A percentile compares a stretch with the other conserved stretches of the same genome.
Conservation (phyloP, 2,888 invertebrate species). For the Pseudococcus jackbeardsleyi region DNA sequence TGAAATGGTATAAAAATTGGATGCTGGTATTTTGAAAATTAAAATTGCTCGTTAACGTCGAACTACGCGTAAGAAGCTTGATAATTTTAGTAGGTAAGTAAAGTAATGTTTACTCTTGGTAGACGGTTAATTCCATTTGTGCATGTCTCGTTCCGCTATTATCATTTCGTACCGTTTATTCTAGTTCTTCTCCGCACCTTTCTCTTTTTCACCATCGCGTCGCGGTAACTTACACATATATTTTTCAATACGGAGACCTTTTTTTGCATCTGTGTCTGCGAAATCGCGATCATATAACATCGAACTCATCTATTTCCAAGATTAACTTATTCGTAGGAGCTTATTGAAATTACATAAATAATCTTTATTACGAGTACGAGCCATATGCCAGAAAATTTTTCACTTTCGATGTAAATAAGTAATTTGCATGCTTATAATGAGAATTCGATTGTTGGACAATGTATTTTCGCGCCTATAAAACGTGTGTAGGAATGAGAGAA, state of each 20-base stretch:
- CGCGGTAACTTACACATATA: not conserved
- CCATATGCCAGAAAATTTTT: not conserved
- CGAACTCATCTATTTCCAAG: not conserved
- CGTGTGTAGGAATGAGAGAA: not conserved
- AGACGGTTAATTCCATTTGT: constrained; percentile 11
- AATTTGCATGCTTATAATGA: constrained; percentile 39
- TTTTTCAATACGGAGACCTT: not conserved
- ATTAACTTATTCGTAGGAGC: not conserved
- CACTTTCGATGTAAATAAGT: constrained; percentile 8
- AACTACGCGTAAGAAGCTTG: constrained; percentile 8
- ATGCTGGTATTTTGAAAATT: constrained; percentile 37
- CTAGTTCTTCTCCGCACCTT: constrained; percentile 32
- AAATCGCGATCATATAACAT: constrained; percentile 20
- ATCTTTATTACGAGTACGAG: not conserved
- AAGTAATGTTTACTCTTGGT: constrained; percentile 2
- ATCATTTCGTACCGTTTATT: constrained; percentile 30
- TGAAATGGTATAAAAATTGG: not conserved
- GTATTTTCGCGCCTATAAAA: not conserved
- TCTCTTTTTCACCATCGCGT: constrained; percentile 12
- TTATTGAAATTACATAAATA: constrained; percentile 43
- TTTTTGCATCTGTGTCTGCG: not conserved
- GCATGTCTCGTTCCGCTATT: constrained; percentile 28
- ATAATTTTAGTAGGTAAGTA: not conserved
- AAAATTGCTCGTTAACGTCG: constrained; percentile 10
- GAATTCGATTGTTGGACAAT: constrained; percentile 27